Conservation (phyloP, 23 tunicate species). For the Ascidia mentula region DNA sequence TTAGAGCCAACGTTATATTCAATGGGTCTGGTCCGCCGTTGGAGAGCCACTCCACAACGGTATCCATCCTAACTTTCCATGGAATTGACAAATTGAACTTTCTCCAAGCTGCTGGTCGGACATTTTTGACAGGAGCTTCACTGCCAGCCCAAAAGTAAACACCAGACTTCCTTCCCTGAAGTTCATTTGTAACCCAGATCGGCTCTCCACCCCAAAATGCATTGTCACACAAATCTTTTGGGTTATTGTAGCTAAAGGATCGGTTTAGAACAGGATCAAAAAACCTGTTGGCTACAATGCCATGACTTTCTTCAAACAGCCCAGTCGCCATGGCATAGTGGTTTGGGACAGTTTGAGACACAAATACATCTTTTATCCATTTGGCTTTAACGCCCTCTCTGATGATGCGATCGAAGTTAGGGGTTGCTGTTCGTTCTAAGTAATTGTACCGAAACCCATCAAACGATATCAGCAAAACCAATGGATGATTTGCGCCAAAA, state of each 20-base stretch:
- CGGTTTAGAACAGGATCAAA: slow-evolving; percentile 66
- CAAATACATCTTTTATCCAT: slow-evolving; percentile 81
- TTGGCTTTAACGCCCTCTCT: slow-evolving; percentile 83
- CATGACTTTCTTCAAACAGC: slow-evolving; percentile 94
- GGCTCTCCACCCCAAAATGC: slow-evolving; percentile 98
- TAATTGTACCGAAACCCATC: slow-evolving; percentile 99
- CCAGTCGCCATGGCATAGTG: slow-evolving; percentile 96
- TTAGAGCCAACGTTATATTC: slow-evolving; percentile 59
- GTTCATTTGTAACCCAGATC: slow-evolving; percentile 92
- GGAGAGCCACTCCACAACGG: slow-evolving; percentile 74
- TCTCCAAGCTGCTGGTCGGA: slow-evolving; percentile 42
- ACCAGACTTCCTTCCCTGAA: slow-evolving; percentile 47
- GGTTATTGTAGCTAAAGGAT: slow-evolving; percentile 21
- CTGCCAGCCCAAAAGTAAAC: slow-evolving; percentile 91
- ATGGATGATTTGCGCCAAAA: slow-evolving; percentile 34
- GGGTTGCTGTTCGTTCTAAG: slow-evolving; percentile 58
- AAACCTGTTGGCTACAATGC: slow-evolving; percentile 87
- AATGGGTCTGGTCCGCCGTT: slow-evolving; percentile 6
- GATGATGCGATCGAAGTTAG: slow-evolving; percentile 71
- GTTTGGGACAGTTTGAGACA: slow-evolving; percentile 91
- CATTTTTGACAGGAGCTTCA: slow-evolving; percentile 61
- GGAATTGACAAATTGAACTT: slow-evolving; percentile 6
- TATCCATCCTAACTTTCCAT: slow-evolving; percentile 56
- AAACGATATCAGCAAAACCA: slow-evolving; percentile 76
- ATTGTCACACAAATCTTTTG: slow-evolving; percentile 13